A percentile compares a stretch with the other conserved stretches of the same genome.
Evolutionary conservation across 2,888 invertebrate genomes (phyloP).

Genomic region (Leptopilina syphax): DNA sequence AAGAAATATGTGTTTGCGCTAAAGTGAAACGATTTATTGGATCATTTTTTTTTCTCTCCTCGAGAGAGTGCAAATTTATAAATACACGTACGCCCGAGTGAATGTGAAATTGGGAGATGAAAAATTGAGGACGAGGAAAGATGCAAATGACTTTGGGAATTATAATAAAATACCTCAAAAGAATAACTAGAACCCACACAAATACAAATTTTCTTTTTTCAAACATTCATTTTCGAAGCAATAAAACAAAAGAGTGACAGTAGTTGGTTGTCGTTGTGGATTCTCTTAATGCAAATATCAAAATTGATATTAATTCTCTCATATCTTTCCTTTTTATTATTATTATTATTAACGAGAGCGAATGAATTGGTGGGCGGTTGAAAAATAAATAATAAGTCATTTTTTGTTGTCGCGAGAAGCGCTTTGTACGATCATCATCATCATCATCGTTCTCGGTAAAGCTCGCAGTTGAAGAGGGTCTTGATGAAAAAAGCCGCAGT

Average conservation of each 20-base stretch:
- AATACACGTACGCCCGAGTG: not conserved
- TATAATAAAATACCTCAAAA: not conserved
- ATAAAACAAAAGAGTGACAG: no score
- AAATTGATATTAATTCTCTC: no score
- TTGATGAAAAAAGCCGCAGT: slow-evolving; percentile 11
- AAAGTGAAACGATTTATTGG: slow-evolving; percentile 28
- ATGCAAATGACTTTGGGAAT: not conserved
- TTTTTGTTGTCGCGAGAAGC: slow-evolving; percentile 3
- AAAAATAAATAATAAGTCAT: slow-evolving; percentile 21
- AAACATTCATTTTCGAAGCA: no score
- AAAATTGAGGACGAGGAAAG: not conserved
- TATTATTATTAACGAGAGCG: not conserved
- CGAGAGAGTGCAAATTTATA: slow-evolving; percentile 7
- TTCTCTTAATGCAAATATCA: no score
- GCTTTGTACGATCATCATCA: not conserved
- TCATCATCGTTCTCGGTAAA: slow-evolving; percentile 35
- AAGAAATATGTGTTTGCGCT: slow-evolving; percentile 30
- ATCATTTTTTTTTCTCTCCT: not conserved
- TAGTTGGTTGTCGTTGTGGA: no score
- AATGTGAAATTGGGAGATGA: slow-evolving; percentile 9
- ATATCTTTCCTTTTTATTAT: not conserved
- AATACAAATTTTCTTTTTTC: no score
- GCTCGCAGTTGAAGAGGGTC: not conserved
- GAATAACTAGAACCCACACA: not conserved
- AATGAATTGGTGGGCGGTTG: slow-evolving; percentile 1